Evolutionary conservation across 2,797 vertebrate species (phyloP).

Genomic region (Nyctalus aviator): DNA sequence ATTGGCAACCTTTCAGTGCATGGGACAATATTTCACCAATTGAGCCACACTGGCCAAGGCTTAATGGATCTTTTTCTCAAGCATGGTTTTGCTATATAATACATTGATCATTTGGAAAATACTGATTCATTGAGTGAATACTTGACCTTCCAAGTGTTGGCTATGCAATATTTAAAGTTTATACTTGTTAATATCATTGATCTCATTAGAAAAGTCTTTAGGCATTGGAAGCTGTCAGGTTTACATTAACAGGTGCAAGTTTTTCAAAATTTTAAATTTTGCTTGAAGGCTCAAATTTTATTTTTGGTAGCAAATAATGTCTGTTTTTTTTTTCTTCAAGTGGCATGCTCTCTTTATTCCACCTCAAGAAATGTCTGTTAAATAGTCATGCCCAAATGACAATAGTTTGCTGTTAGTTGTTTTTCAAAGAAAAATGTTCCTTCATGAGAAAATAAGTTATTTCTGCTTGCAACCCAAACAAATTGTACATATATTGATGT

Average conservation of each 20-base stretch:
- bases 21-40: not conserved
- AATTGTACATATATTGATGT: not conserved
- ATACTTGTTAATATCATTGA: not conserved
- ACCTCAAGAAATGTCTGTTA: not conserved
- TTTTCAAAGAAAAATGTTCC: not conserved
- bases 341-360: not conserved
- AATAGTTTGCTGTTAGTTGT: slow-evolving; percentile 38
- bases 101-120: slow-evolving; percentile 16
- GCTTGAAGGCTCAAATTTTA: slow-evolving; percentile 5
- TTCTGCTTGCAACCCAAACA: not conserved
- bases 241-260: not conserved
- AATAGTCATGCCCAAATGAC: not conserved
- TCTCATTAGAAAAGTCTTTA: not conserved
- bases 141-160: not conserved
- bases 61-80: not conserved
- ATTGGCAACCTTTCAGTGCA: not conserved
- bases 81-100: not conserved
- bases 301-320: not conserved
- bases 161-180: not conserved
- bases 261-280: slow-evolving; percentile 46
- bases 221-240: not conserved
- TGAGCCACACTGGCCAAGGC: not conserved
- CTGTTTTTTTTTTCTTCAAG: not conserved
- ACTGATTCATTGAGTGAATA: not conserved
- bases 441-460: not conserved